phyloP scores from a whole-genome alignment of 2,888 invertebrate genomes.

The Drosophila fungiperda region DNA sequence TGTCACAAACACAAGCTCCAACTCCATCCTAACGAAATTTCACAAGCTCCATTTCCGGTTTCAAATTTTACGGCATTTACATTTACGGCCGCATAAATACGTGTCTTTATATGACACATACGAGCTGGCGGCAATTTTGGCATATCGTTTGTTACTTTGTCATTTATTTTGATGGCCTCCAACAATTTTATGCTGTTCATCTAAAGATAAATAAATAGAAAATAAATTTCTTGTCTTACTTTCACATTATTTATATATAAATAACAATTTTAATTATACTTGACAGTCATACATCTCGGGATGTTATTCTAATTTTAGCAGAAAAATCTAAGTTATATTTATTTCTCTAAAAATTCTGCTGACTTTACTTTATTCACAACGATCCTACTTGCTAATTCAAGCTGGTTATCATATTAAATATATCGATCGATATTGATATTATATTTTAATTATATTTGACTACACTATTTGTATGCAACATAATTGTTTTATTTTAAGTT shows the following conservation, averaged over 20 bases:
- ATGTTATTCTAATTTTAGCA: neutral
- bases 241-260: neutral
- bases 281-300: neutral
- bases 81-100: conserved; percentile 52
- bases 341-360: neutral
- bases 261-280: neutral
- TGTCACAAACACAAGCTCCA: conserved; percentile 6
- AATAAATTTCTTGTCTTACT: neutral
- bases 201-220: conserved; percentile 1
- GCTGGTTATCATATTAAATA: neutral
- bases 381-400: neutral
- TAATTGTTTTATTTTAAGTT: neutral
- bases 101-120: conserved; percentile 27
- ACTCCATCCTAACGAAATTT: neutral
- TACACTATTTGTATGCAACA: neutral
- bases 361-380: neutral
- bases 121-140: conserved; percentile 18
- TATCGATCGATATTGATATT: neutral
- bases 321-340: neutral
- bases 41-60: conserved; percentile 8
- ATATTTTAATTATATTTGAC: neutral
- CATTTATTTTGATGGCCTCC: conserved; percentile 27
- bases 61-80: conserved; percentile 41
- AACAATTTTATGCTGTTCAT: conserved; percentile 3
- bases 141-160: conserved; percentile 30